Percentiles rank a stretch among this genome's conserved stretches.
phyloP scores from a whole-genome alignment of 2,888 invertebrate species.

The Drosophila mulleri region DNA sequence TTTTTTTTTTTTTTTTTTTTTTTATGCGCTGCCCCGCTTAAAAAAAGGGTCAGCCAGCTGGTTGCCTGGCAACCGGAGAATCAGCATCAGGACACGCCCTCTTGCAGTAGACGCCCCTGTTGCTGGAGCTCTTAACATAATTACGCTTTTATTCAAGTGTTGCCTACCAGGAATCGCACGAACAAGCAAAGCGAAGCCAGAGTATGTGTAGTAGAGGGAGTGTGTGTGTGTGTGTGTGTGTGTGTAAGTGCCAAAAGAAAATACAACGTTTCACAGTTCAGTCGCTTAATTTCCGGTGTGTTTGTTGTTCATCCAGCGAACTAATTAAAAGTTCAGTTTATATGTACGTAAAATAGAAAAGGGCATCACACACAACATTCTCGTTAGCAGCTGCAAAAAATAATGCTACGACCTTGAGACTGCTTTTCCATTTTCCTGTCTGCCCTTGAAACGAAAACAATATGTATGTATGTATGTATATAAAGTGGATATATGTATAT shows the following conservation, averaged over 20 bases:
- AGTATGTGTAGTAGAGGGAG: not conserved
- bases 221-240: not conserved
- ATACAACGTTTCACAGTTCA: conserved; percentile 53
- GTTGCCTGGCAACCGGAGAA: conserved; percentile 35
- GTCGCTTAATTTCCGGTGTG: conserved; percentile 78
- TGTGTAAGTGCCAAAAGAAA: conserved; percentile 41
- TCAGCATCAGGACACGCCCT: conserved; percentile 9
- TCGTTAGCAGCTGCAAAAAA: conserved; percentile 14
- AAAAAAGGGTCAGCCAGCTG: conserved; percentile 21
- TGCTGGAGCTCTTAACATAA: conserved; percentile 40
- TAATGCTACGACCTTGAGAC: conserved; percentile 42
- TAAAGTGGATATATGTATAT: no score
- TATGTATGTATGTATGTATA: not conserved
- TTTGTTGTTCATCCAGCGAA: conserved; percentile 71
- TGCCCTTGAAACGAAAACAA: conserved; percentile 33
- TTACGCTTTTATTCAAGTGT: conserved; percentile 60
- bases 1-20: conserved; percentile 17
- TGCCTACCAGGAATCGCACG: conserved; percentile 29
- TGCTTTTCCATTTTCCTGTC: conserved; percentile 40
- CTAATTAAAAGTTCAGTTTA: conserved; percentile 75
- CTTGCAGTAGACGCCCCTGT: not conserved
- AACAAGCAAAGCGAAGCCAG: conserved; percentile 6
- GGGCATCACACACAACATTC: conserved; percentile 39
- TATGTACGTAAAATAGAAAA: conserved; percentile 50
- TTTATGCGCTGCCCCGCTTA: conserved; percentile 7